These are phyloP conservation scores for Rhea pennata DNA, from an alignment of 2,113 vertebrate species.

Conservation along the genomic window DNA sequence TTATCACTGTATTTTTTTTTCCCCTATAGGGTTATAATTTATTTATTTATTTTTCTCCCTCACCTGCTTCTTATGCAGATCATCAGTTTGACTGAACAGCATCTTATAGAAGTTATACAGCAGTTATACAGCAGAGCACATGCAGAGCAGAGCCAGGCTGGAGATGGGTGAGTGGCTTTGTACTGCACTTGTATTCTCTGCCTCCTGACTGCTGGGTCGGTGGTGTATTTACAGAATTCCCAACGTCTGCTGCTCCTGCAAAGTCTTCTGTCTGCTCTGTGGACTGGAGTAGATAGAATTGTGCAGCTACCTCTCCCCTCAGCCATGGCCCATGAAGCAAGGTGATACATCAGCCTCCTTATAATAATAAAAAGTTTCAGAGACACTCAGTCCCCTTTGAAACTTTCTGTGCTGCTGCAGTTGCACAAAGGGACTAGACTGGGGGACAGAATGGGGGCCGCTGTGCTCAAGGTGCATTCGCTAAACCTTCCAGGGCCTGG, in stretches of 20 bases:
- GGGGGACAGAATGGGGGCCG: neutral
- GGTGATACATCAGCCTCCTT: neutral
- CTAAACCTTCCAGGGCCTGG: neutral
- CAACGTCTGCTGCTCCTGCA: neutral
- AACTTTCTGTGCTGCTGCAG: neutral
- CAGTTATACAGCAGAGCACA: rapidly evolving
- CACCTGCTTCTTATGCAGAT: neutral
- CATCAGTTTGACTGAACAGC: neutral
- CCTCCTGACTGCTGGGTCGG: rapidly evolving
- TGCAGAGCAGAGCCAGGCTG: neutral
- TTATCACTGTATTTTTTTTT: constrained; percentile 70
- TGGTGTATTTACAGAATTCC: neutral
- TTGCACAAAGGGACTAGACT: neutral
- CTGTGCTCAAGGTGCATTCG: neutral
- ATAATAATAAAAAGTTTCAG: neutral
- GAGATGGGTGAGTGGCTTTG: neutral
- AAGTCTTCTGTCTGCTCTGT: neutral
- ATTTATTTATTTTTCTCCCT: constrained; percentile 67
- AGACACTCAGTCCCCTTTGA: neutral
- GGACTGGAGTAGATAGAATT: neutral
- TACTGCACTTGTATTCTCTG: neutral
- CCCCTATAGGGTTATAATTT: constrained; percentile 68
- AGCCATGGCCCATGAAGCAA: neutral
- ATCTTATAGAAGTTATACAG: neutral
- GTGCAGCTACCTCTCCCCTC: neutral